A percentile compares a stretch with the other conserved stretches of the same genome.
These are phyloP conservation scores for Drosophila quadrilineata DNA, from an alignment of 1,140 invertebrate species.

Conservation along the genomic window DNA sequence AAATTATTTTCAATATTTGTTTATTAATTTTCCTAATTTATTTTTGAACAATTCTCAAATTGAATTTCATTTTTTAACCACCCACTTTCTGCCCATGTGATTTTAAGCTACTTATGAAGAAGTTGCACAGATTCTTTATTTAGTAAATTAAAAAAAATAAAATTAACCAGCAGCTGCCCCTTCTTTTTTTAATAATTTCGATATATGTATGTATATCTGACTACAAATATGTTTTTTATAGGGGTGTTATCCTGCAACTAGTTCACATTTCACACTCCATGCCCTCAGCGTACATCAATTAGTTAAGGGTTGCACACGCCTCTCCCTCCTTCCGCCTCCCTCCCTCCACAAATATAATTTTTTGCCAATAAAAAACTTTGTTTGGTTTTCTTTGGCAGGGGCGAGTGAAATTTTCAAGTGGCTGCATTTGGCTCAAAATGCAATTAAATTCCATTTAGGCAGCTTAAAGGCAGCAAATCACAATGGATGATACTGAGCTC, in stretches of 20 bases:
- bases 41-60: too few species aligned
- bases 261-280: constrained; percentile 57
- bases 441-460: constrained; percentile 74
- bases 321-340: constrained; percentile 10
- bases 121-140: too few species aligned
- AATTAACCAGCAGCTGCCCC: too few species aligned
- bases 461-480: constrained; percentile 61
- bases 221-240: constrained; percentile 26
- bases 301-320: constrained; percentile 51
- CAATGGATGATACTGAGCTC: constrained; percentile 50
- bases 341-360: neutral
- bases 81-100: too few species aligned
- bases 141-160: too few species aligned
- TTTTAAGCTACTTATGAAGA: too few species aligned
- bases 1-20: too few species aligned
- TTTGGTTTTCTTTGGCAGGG: too few species aligned
- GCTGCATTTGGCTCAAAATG: constrained; percentile 49
- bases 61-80: too few species aligned
- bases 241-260: constrained; percentile 41
- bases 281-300: constrained; percentile 42
- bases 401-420: constrained; percentile 51
- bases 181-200: too few species aligned
- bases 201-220: too few species aligned
- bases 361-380: constrained; percentile 31
- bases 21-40: too few species aligned